A percentile compares a stretch with the other conserved stretches of the same genome.
Conservation (phyloP, 2,113 vertebrate genomes). For the Paramisgurnus dabryanus region DNA sequence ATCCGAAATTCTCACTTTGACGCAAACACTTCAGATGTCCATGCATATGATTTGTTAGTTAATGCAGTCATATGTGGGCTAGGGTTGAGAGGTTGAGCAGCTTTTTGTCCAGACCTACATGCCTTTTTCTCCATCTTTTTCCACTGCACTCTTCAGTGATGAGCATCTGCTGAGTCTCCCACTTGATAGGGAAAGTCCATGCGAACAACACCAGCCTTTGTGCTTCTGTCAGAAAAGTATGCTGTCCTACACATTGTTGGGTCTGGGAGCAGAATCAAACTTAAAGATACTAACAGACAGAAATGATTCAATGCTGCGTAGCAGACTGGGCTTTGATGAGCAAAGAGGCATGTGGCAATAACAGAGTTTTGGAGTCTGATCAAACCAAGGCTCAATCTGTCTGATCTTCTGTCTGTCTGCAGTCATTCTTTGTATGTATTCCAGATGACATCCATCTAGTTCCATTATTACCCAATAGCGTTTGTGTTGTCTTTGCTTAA, state of each 20-base stretch:
- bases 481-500: not conserved
- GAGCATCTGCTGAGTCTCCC: not conserved
- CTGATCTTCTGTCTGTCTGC: constrained; percentile 37
- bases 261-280: not conserved
- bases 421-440: constrained; percentile 10
- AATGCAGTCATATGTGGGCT: not conserved
- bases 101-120: not conserved
- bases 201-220: constrained; percentile 15
- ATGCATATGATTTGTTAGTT: not conserved
- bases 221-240: constrained; percentile 5
- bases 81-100: not conserved
- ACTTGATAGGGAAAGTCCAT: not conserved
- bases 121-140: constrained; percentile 20
- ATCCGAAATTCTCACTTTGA: not conserved
- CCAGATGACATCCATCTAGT: constrained; percentile 26
- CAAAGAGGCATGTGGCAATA: constrained; percentile 34
- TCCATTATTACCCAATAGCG: constrained; percentile 15
- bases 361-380: constrained; percentile 34
- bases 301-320: not conserved
- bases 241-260: constrained; percentile 1
- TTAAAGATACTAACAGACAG: not conserved
- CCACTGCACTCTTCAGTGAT: not conserved
- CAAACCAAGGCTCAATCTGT: constrained; percentile 18
- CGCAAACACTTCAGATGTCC: not conserved
- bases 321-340: constrained; percentile 26